A percentile compares a stretch with the other conserved stretches of the same genome.
Conservation (phyloP, 2,113 vertebrate genomes). For the Bagarius yarrelli region DNA sequence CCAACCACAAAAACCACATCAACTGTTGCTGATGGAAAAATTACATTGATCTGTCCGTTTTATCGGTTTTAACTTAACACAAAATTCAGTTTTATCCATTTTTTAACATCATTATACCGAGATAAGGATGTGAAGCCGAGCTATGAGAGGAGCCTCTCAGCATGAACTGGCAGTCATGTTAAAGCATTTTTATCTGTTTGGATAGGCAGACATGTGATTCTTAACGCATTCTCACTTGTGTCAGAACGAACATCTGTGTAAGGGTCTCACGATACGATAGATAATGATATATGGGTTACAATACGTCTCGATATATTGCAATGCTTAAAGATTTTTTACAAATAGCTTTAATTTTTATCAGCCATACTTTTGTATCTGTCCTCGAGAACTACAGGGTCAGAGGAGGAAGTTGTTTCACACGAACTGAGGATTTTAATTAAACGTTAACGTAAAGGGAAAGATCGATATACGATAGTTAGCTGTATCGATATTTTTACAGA, state of each 20-base stretch:
- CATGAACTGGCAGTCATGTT: constrained; percentile 34
- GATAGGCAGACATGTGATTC: not conserved
- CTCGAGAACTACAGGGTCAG: no score
- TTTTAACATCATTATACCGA: not conserved
- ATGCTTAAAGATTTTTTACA: no score
- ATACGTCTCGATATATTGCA: no score
- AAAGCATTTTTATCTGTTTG: constrained; percentile 22
- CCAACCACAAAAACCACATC: not conserved
- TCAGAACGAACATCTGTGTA: constrained; percentile 6
- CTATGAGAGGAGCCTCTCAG: constrained; percentile 22
- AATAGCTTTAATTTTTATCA: no score
- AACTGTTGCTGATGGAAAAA: not conserved
- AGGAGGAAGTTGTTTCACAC: no score
- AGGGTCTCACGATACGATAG: no score
- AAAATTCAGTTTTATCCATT: constrained; percentile 16
- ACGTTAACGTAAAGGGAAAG: no score
- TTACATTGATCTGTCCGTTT: not conserved
- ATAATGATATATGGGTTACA: no score
- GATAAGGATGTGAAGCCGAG: not conserved
- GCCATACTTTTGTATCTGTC: no score
- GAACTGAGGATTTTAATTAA: no score
- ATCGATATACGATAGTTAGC: no score
- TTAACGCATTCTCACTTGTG: not conserved
- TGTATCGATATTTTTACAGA: no score
- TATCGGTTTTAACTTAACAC: not conserved